phyloP scores from a whole-genome alignment of 2,113 vertebrate genomes.

The Sminthopsis crassicaudata region DNA sequence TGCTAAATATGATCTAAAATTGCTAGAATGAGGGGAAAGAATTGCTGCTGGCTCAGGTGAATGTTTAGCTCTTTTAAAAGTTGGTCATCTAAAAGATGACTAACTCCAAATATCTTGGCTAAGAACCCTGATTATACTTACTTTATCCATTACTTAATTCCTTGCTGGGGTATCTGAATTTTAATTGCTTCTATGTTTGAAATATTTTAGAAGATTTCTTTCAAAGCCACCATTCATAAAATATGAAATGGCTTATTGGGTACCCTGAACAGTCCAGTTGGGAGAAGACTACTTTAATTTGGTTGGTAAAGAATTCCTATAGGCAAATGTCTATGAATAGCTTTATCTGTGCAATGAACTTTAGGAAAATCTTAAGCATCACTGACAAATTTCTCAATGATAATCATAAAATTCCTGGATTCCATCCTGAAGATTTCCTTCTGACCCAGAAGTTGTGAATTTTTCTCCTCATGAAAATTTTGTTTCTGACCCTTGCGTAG shows the following conservation, averaged over 20 bases:
- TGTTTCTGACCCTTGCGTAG: neutral
- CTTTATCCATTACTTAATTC: neutral
- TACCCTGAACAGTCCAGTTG: neutral
- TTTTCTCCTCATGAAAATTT: neutral
- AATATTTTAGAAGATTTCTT: neutral
- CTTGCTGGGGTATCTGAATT: neutral
- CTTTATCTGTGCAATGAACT: neutral
- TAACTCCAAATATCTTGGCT: neutral
- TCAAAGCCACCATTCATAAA: neutral
- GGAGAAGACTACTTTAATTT: neutral
- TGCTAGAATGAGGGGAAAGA: neutral
- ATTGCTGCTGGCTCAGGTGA: neutral
- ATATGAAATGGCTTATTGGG: neutral
- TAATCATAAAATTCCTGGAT: neutral
- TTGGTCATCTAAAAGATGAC: neutral
- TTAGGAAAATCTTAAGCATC: neutral
- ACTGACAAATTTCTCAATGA: neutral
- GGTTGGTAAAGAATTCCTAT: neutral
- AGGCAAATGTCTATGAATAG: neutral
- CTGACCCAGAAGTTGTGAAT: neutral
- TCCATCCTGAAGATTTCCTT: neutral
- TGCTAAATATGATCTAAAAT: neutral
- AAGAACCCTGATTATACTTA: neutral
- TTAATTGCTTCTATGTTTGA: neutral
- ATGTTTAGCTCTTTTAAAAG: neutral